Percentiles rank a stretch among this genome's conserved stretches.
Conservation (phyloP, 1,140 invertebrate species). For the Ceratina japonica region DNA sequence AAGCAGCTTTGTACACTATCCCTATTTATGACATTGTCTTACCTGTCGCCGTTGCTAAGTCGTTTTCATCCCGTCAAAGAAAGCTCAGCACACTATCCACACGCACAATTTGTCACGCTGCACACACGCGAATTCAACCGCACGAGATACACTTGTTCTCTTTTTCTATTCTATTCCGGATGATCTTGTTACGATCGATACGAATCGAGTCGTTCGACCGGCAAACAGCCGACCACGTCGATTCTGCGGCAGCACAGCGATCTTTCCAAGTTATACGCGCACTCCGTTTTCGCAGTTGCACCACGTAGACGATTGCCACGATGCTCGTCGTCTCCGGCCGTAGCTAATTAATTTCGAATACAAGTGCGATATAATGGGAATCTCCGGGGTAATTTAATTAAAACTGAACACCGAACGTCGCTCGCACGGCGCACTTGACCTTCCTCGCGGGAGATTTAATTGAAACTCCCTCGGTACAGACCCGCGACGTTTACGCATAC, state of each 20-base stretch:
- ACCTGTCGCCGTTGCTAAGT: slow-evolving; percentile 42
- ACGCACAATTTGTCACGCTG: slow-evolving; percentile 60
- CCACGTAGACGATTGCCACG: too few relatives aligned
- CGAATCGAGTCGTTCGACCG: slow-evolving; percentile 2
- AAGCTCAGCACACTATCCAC: background rate
- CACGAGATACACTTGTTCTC: background rate
- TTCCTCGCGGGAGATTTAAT: slow-evolving; percentile 56
- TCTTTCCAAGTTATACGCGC: background rate
- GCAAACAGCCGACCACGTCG: slow-evolving; percentile 7
- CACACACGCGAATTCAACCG: slow-evolving; percentile 32
- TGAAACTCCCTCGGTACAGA: slow-evolving; percentile 43
- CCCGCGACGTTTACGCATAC: slow-evolving; percentile 48
- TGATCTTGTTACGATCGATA: slow-evolving; percentile 10
- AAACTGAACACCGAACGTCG: slow-evolving; percentile 43
- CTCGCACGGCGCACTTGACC: slow-evolving; percentile 57
- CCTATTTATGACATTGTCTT: slow-evolving; percentile 9
- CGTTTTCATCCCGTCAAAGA: slow-evolving; percentile 17
- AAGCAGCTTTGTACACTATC: too few relatives aligned
- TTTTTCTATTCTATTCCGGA: background rate
- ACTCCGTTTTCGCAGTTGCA: too few relatives aligned
- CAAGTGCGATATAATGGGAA: slow-evolving; percentile 31
- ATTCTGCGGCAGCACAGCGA: background rate
- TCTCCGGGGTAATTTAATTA: slow-evolving; percentile 55
- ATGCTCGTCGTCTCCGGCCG: background rate
- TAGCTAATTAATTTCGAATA: slow-evolving; percentile 56